phyloP scores from a whole-genome alignment of 2,888 invertebrate genomes.

The Bugula neritina region DNA sequence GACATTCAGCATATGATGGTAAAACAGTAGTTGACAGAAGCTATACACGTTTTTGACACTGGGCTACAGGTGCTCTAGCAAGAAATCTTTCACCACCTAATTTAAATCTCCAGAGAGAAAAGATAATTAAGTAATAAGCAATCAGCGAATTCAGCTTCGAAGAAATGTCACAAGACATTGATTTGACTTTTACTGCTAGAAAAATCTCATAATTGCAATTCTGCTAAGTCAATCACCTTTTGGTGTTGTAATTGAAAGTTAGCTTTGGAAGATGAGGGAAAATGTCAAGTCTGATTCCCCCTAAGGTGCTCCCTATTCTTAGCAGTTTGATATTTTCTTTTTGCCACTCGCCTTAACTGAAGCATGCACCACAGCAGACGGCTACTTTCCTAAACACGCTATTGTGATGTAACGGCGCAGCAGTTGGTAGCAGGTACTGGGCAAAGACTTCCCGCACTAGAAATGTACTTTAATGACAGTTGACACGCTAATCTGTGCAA shows the following conservation, averaged over 20 bases:
- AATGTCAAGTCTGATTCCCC: neutral
- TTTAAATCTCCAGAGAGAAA: neutral
- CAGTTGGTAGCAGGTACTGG: no score
- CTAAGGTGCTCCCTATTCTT: neutral
- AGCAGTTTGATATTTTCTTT: neutral
- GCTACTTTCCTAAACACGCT: no score
- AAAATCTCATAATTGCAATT: neutral
- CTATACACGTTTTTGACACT: no score
- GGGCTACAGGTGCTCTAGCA: no score
- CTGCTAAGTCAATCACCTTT: neutral
- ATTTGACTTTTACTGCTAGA: neutral
- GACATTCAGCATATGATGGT: no score
- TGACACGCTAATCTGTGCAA: no score
- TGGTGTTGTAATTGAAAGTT: neutral
- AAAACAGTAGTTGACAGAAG: no score
- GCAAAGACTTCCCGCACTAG: no score
- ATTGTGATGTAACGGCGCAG: no score
- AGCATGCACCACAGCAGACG: no score
- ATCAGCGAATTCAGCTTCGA: neutral
- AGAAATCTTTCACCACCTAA: neutral
- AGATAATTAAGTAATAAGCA: neutral
- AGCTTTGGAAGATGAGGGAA: neutral
- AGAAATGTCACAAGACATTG: slow-evolving; percentile 26
- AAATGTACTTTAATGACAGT: no score
- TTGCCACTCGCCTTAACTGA: no score